Conservation (phyloP, 2,888 invertebrate genomes). For the Chrysina gloriosa region DNA sequence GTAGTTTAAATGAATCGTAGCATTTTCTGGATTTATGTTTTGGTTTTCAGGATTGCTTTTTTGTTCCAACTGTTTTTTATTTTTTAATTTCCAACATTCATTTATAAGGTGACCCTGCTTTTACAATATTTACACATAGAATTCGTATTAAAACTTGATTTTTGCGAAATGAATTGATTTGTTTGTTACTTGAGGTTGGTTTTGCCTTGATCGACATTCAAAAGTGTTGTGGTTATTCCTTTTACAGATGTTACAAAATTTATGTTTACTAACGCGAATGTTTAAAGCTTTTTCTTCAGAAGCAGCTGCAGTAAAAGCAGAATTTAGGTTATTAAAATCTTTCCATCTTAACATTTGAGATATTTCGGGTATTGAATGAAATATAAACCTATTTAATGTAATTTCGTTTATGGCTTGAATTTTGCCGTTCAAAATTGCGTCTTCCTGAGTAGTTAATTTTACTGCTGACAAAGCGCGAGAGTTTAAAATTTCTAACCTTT, state of each 20-base stretch:
- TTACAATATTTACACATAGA: constrained; percentile 9
- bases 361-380: constrained; percentile 1
- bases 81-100: neutral
- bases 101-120: neutral
- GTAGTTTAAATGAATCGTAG: neutral
- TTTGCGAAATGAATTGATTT: neutral
- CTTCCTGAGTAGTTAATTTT: neutral
- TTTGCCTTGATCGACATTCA: neutral
- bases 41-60: neutral
- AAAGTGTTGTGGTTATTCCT: neutral
- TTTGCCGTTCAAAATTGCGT: neutral
- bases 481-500: constrained; percentile 6
- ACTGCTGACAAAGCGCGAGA: neutral
- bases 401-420: constrained; percentile 10
- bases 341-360: constrained; percentile 6
- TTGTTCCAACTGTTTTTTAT: neutral
- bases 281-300: neutral
- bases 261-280: neutral
- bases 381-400: constrained; percentile 1
- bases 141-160: no score
- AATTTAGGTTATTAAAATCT: neutral
- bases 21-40: neutral
- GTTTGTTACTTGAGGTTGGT: neutral
- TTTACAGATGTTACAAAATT: constrained; percentile 11
- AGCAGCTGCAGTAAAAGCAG: neutral